Percentiles rank a stretch among this genome's conserved stretches.
Conservation (phyloP, 2,113 vertebrate species). For the Laterallus jamaicensis region DNA sequence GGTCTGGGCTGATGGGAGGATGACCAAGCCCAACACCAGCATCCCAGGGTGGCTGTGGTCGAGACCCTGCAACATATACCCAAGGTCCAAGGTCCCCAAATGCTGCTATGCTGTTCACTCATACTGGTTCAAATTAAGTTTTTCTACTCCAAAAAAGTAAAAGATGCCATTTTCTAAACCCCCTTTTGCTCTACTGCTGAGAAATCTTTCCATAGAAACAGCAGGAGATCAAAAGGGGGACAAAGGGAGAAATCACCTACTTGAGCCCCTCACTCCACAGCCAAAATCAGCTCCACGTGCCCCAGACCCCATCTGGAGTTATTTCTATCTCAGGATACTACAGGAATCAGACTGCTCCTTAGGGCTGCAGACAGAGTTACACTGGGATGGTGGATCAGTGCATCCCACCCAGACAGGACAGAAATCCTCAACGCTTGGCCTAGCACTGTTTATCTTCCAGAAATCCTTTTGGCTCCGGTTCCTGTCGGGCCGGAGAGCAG, state of each 20-base stretch:
- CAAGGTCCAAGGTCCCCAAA: rapidly evolving
- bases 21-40: neutral
- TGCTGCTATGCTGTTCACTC: rapidly evolving
- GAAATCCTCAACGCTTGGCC: neutral
- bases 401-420: neutral
- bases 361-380: neutral
- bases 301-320: neutral
- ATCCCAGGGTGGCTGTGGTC: rapidly evolving
- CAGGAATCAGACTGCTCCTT: neutral
- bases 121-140: rapidly evolving
- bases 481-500: neutral
- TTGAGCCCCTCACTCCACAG: neutral
- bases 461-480: slow-evolving; percentile 29
- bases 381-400: neutral
- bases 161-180: neutral
- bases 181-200: neutral
- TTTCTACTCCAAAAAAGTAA: neutral
- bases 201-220: neutral
- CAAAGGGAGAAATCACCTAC: neutral
- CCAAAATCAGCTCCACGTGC: neutral
- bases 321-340: neutral
- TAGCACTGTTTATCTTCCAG: slow-evolving; percentile 6
- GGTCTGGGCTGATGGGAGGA: no score
- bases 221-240: neutral
- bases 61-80: neutral